Percentiles rank a stretch among this genome's conserved stretches.
phyloP scores from a whole-genome alignment of 2,888 invertebrate species.

The Arge pagana region DNA sequence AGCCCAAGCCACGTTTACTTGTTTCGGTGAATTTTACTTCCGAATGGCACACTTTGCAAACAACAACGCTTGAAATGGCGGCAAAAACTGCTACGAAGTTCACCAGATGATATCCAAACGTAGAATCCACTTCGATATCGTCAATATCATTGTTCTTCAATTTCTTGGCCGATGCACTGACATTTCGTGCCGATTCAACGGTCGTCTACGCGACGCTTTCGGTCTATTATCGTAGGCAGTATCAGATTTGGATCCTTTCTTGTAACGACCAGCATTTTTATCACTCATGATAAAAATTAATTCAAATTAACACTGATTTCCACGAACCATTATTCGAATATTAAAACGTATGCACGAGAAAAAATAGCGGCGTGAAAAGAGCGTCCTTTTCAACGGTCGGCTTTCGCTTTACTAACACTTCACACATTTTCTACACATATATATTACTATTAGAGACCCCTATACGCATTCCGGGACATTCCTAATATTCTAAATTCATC shows the following conservation, averaged over 20 bases:
- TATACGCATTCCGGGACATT: too few relatives aligned
- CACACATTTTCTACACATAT: too few relatives aligned
- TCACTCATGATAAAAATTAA: too few relatives aligned
- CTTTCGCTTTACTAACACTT: too few relatives aligned
- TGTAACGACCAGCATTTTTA: too few relatives aligned
- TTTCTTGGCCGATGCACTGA: constrained; percentile 29
- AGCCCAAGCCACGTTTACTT: constrained; percentile 32
- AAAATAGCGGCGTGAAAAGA: too few relatives aligned
- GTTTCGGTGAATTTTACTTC: constrained; percentile 32
- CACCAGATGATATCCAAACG: constrained; percentile 30
- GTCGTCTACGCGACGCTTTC: constrained; percentile 18
- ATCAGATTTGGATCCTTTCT: background rate
- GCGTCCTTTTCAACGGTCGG: too few relatives aligned
- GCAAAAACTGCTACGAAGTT: constrained; percentile 32
- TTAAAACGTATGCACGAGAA: too few relatives aligned
- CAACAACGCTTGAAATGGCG: constrained; percentile 29
- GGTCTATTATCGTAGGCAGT: constrained; percentile 1
- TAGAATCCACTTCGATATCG: constrained; percentile 28
- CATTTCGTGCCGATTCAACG: constrained; percentile 15
- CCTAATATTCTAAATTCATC: too few relatives aligned
- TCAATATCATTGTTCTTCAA: constrained; percentile 18
- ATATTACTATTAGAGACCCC: too few relatives aligned
- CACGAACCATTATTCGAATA: too few relatives aligned
- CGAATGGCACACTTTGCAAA: constrained; percentile 34
- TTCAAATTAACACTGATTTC: too few relatives aligned